Evolutionary conservation across 2,888 invertebrate genomes (phyloP).

Genomic region (Philaethria dido): DNA sequence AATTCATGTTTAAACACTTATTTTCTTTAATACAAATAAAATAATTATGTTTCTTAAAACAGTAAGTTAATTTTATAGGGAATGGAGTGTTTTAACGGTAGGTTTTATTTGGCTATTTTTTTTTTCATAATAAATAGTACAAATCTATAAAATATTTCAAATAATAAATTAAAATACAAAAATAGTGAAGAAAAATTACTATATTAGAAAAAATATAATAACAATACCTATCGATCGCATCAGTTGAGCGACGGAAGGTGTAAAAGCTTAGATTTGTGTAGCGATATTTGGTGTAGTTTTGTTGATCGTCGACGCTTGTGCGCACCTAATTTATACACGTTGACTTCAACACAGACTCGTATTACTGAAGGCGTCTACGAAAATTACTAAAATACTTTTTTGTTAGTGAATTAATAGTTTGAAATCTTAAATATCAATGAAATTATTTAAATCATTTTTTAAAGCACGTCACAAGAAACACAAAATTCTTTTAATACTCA

Average conservation of each 20-base stretch:
- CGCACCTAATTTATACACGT: conserved; percentile 79
- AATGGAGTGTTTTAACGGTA: too few relatives aligned
- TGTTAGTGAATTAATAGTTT: neutral
- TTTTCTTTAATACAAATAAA: neutral
- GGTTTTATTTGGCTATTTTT: neutral
- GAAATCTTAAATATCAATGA: neutral
- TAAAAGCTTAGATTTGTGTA: conserved; percentile 70
- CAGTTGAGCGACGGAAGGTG: conserved; percentile 51
- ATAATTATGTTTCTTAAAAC: neutral
- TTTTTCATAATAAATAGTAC: neutral
- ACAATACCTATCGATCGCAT: neutral
- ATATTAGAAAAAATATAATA: neutral
- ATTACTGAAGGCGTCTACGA: conserved; percentile 54
- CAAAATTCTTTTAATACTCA: neutral
- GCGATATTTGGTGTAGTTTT: conserved; percentile 74
- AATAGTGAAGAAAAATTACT: neutral
- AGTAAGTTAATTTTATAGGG: neutral
- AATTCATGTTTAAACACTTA: neutral
- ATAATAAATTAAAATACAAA: neutral
- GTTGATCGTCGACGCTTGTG: conserved; percentile 62
- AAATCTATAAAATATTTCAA: neutral
- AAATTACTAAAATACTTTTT: conserved; percentile 8
- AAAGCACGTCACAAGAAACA: neutral
- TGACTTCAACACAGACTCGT: conserved; percentile 70
- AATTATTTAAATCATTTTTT: neutral